phyloP scores from a whole-genome alignment of 2,888 invertebrate genomes.

The Tuta absoluta region DNA sequence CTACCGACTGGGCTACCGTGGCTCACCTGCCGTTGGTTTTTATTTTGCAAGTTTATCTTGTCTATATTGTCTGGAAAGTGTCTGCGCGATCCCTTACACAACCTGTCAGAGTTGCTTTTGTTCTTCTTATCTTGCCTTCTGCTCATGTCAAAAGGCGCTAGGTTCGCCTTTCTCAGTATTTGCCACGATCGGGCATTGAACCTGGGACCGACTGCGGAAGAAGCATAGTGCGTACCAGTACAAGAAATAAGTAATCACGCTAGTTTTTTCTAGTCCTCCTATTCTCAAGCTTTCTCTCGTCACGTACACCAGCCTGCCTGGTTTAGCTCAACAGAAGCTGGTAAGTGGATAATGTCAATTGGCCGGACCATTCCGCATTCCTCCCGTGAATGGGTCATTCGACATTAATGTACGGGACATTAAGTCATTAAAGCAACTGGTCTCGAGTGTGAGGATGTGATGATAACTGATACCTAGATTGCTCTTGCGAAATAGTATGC shows the following conservation, averaged over 20 bases:
- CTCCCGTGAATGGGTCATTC: slow-evolving; percentile 57
- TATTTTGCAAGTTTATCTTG: no score
- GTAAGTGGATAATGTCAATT: slow-evolving; percentile 78
- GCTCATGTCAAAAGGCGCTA: no score
- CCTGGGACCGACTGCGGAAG: no score
- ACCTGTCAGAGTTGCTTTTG: no score
- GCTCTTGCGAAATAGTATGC: slow-evolving; percentile 18
- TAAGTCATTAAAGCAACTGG: slow-evolving; percentile 56
- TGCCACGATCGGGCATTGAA: no score
- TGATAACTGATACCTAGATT: slow-evolving; percentile 29
- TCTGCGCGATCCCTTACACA: no score
- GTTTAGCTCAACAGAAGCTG: slow-evolving; percentile 61
- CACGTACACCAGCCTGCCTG: slow-evolving; percentile 41
- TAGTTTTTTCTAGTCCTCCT: not conserved
- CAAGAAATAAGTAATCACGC: not conserved
- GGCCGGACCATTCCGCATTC: slow-evolving; percentile 76
- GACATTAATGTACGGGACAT: slow-evolving; percentile 67
- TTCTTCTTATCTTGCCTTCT: no score
- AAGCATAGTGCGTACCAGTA: not conserved
- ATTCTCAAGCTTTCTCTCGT: slow-evolving; percentile 9
- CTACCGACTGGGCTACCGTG: no score
- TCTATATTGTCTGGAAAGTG: no score
- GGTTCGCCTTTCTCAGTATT: not conserved
- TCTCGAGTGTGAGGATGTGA: slow-evolving; percentile 37
- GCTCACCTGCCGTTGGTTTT: no score